These are phyloP conservation scores for Acleris emargana DNA, from an alignment of 2,888 invertebrate genomes.

Conservation along the genomic window DNA sequence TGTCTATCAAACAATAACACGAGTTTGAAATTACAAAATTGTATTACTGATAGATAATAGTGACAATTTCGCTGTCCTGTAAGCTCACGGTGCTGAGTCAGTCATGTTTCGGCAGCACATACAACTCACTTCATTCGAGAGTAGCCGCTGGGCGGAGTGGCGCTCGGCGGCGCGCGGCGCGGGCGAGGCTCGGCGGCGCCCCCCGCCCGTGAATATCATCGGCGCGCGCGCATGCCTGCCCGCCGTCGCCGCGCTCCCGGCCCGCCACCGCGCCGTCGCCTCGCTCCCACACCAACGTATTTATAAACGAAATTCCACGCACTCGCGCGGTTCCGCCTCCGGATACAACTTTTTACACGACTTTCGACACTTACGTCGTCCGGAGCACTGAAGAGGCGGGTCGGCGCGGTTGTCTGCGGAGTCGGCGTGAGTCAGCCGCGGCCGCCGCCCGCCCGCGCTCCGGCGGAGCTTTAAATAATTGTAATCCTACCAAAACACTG, in stretches of 20 bases:
- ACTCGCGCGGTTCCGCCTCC: constrained; percentile 68
- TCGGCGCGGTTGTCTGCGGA: constrained; percentile 70
- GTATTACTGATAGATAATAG: background rate
- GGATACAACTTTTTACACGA: constrained; percentile 83
- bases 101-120: constrained; percentile 2
- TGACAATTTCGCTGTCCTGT: background rate
- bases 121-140: constrained; percentile 66
- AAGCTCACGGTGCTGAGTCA: background rate
- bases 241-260: constrained; percentile 43
- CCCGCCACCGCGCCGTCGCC: constrained; percentile 44
- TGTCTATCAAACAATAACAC: no score
- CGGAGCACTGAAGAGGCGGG: constrained; percentile 77
- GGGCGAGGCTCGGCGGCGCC: constrained; percentile 78
- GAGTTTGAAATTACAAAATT: no score
- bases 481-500: constrained; percentile 54
- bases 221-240: constrained; percentile 61
- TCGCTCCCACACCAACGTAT: constrained; percentile 62
- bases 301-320: constrained; percentile 80
- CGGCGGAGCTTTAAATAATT: constrained; percentile 61
- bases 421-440: constrained; percentile 66
- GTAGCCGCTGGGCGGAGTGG: constrained; percentile 59
- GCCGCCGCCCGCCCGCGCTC: constrained; percentile 51
- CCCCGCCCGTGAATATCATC: constrained; percentile 83
- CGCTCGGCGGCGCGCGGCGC: constrained; percentile 60
- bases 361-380: constrained; percentile 81